Evolutionary conservation across 2,888 invertebrate genomes (phyloP).

Genomic region (Drosophila leonis): DNA sequence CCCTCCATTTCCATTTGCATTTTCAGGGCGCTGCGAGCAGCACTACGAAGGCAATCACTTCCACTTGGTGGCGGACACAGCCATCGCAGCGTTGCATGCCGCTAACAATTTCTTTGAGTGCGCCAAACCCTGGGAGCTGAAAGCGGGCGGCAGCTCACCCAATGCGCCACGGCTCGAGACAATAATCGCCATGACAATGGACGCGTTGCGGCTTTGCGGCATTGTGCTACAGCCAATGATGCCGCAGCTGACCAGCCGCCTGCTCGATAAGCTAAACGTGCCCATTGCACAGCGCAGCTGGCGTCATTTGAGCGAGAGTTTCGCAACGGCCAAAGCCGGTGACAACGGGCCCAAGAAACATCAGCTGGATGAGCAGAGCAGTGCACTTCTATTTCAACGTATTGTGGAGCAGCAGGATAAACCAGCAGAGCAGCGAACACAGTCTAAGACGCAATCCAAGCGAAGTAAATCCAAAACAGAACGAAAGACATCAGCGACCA

Average conservation of each 20-base stretch:
- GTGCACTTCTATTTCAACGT: conserved; percentile 82
- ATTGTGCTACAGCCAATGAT: conserved; percentile 95
- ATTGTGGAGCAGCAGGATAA: conserved; percentile 68
- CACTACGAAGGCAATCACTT: conserved; percentile 92
- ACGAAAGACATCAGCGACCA: conserved; percentile 34
- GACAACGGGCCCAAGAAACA: conserved; percentile 17
- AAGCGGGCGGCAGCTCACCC: conserved; percentile 81
- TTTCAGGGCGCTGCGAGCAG: conserved; percentile 87
- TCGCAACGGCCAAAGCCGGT: conserved; percentile 60
- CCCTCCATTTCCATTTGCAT: conserved; percentile 47
- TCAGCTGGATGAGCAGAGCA: conserved; percentile 56
- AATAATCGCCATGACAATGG: conserved; percentile 93
- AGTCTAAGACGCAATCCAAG: conserved; percentile 40
- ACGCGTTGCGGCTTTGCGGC: conserved; percentile 92
- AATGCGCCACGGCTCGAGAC: conserved; percentile 88
- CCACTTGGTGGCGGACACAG: conserved; percentile 92
- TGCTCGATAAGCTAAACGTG: conserved; percentile 90
- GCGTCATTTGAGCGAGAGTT: conserved; percentile 84
- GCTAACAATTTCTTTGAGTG: conserved; percentile 95
- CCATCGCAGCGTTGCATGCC: conserved; percentile 90
- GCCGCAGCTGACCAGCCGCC: conserved; percentile 89
- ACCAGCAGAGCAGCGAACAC: conserved; percentile 21
- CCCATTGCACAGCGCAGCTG: conserved; percentile 86
- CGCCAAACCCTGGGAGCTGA: conserved; percentile 95
- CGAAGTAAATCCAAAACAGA: conserved; percentile 64